Evolutionary conservation across 2,113 vertebrate species (phyloP), one percentile per base, ranked within the genome.

Genomic region (Sisor rabdophorus): DNA sequence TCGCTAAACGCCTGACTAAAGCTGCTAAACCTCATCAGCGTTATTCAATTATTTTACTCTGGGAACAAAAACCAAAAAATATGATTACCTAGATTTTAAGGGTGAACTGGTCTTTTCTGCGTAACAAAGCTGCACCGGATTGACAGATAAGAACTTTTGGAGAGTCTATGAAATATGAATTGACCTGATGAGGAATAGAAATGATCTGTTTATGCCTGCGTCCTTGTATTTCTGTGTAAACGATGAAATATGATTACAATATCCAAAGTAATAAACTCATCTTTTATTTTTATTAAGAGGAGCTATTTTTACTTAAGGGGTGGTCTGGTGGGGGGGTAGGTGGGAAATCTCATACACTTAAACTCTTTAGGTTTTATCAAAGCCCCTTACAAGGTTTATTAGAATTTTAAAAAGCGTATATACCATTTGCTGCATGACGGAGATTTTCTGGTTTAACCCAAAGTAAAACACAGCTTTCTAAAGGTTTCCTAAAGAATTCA

Each of bases 1-100:
- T 92, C 93, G 90, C 89, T 93, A 91, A 90, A 92, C 91, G 94
- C 92, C 92, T 93, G 93, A 90, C 91, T 94, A 93, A 93, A 94
- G 92, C 94, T 95, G 94, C 91, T 95, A 90, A 93, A 93, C 93
- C 91, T 91, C 91, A 95, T 95, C 92, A 95, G 91, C 61, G 91
- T 96, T 94, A 94, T 91, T 90, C 88, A 60, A 84, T 28, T 22
- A 82, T 89, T 87, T 85, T 85, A 82, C 80, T 88, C 89, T 90
- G 88, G 88, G 90, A 90, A 88, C 84, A 65, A 81, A 86, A 84
- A n/a, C n/a, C n/a, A 81, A 53, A 61, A 69, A 69, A 52, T 70
- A 61, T 73, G 56, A 70, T 56, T 68, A 76, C 87, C 84, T 78
- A 77, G 86, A 91, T 88, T 89, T 90, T 88, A 86, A 86, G 83